These are phyloP conservation scores for Mesembrinibis cayennensis DNA, from an alignment of 2,113 vertebrate genomes.

Conservation along the genomic window DNA sequence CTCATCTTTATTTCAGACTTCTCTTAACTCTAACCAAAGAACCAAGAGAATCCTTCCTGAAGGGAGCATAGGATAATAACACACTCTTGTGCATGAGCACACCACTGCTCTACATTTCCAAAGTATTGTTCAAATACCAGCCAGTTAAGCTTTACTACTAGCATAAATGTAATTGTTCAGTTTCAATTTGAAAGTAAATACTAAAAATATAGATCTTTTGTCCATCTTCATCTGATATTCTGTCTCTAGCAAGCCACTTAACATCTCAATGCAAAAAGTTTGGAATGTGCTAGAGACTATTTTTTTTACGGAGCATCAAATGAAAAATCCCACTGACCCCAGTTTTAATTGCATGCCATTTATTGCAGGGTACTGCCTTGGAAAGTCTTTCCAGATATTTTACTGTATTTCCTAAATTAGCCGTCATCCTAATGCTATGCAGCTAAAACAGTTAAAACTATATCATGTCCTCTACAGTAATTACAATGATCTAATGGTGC, in stretches of 20 bases:
- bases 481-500: not conserved
- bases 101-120: not conserved
- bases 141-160: not conserved
- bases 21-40: not conserved
- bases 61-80: not conserved
- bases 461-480: not conserved
- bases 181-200: not conserved
- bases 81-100: not conserved
- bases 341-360: not conserved
- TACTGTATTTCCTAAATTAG: not conserved
- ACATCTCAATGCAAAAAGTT: not conserved
- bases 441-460: not conserved
- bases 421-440: not conserved
- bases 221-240: not conserved
- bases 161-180: not conserved
- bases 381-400: not conserved
- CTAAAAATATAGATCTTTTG: not conserved
- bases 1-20: not conserved
- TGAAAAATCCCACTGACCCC: not conserved
- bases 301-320: not conserved
- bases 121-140: not conserved
- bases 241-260: not conserved
- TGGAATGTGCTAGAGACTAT: not conserved
- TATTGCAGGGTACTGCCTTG: not conserved
- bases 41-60: not conserved